These are phyloP conservation scores for Idaea straminata DNA, from an alignment of 2,888 invertebrate species.

Conservation along the genomic window DNA sequence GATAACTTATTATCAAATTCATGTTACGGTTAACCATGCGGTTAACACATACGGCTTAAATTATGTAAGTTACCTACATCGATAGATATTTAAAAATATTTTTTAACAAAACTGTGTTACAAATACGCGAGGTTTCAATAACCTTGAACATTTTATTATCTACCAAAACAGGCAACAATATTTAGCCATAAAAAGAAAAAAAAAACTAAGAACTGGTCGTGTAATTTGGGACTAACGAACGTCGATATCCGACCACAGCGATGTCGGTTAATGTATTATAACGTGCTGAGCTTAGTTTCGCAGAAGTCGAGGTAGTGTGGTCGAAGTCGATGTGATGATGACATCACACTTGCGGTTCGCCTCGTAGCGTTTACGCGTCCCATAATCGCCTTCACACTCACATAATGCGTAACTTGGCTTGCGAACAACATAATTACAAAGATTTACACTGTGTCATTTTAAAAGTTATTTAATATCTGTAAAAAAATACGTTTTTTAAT, in stretches of 20 bases:
- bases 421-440: no score
- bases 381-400: conserved; percentile 60
- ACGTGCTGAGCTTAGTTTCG: conserved; percentile 65
- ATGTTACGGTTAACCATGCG: no score
- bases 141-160: conserved; percentile 18
- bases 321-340: conserved; percentile 40
- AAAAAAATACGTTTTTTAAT: conserved; percentile 20
- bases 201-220: conserved; percentile 59
- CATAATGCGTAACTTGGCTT: conserved; percentile 23
- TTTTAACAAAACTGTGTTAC: background rate
- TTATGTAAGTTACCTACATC: background rate
- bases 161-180: conserved; percentile 31
- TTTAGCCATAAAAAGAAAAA: conserved; percentile 42
- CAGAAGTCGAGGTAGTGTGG: conserved; percentile 62
- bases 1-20: no score
- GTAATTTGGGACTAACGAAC: conserved; percentile 50
- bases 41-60: background rate
- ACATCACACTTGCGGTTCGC: conserved; percentile 58
- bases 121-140: background rate
- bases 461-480: no score
- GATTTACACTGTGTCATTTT: no score
- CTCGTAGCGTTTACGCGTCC: conserved; percentile 24
- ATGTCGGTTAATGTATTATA: conserved; percentile 42
- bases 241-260: conserved; percentile 46
- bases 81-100: no score